Conservation (phyloP, 2,113 vertebrate genomes). For the Pelobates fuscus region DNA sequence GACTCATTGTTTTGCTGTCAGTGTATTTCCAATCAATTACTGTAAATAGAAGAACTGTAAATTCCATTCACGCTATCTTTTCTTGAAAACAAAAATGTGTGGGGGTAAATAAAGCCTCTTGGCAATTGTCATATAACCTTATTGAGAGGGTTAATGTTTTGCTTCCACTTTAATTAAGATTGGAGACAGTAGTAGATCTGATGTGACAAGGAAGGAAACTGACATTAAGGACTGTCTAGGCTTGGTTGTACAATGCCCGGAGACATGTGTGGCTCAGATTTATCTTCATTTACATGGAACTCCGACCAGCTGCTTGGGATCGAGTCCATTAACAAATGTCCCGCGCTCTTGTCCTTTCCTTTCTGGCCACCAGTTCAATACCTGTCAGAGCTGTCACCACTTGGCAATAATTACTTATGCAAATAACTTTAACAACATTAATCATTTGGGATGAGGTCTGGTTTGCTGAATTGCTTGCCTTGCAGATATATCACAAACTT, state of each 20-base stretch:
- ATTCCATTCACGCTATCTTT: too few relatives aligned
- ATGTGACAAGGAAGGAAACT: background rate
- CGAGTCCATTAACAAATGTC: constrained; percentile 14
- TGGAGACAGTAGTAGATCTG: constrained; percentile 10
- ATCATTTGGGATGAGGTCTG: constrained; percentile 26
- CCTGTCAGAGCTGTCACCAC: constrained; percentile 39
- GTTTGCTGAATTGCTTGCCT: constrained; percentile 28
- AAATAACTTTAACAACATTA: constrained; percentile 40
- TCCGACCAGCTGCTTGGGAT: constrained; percentile 29
- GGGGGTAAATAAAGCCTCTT: too few relatives aligned
- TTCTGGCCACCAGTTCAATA: constrained; percentile 39
- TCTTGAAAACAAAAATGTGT: too few relatives aligned
- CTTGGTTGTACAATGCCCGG: background rate
- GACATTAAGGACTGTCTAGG: constrained; percentile 1
- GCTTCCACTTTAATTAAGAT: constrained; percentile 1
- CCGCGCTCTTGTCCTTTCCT: constrained; percentile 23
- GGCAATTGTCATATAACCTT: background rate
- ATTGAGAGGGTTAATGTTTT: constrained; percentile 4
- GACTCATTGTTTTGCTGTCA: too few relatives aligned
- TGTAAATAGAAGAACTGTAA: too few relatives aligned
- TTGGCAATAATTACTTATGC: constrained; percentile 50
- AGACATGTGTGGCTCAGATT: constrained; percentile 3
- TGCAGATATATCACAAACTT: constrained; percentile 16
- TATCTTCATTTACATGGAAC: constrained; percentile 24
- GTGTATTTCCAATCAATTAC: too few relatives aligned